A percentile compares a stretch with the other conserved stretches of the same genome.
Evolutionary conservation across 2,888 invertebrate genomes (phyloP).

Genomic region (Nephrotoma appendiculata): DNA sequence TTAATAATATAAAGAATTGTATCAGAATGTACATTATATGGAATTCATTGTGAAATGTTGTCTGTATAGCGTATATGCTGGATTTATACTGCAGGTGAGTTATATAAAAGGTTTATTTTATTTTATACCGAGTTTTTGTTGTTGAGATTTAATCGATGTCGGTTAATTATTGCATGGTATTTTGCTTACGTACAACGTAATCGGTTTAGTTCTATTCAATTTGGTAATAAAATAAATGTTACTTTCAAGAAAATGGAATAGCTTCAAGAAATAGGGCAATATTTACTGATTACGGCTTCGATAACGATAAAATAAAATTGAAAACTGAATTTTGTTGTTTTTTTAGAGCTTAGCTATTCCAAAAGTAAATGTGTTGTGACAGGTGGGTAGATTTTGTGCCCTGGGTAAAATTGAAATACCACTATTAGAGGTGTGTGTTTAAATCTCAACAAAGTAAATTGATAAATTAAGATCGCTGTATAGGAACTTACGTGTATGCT

Average conservation of each 20-base stretch:
- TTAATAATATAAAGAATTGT: background rate
- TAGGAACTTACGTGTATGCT: too few species aligned
- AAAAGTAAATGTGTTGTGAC: background rate
- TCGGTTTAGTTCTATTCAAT: background rate
- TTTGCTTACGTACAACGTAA: background rate
- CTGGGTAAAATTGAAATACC: background rate
- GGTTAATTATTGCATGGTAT: background rate
- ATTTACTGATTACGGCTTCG: background rate
- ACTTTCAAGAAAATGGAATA: background rate
- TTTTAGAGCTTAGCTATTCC: background rate
- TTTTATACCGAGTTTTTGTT: background rate
- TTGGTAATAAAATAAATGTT: background rate
- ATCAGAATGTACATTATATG: background rate
- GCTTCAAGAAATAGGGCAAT: background rate
- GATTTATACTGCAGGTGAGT: background rate
- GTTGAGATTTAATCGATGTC: background rate
- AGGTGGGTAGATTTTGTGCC: background rate
- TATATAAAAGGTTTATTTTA: background rate
- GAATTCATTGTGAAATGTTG: background rate
- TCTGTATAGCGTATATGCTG: background rate
- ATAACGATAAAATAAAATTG: background rate
- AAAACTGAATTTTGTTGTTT: background rate
- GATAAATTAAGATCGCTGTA: too few species aligned
- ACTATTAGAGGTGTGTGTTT: background rate
- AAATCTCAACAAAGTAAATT: too few species aligned